Evolutionary conservation across 2,113 vertebrate species (phyloP).

Genomic region (Noctilio leporinus): DNA sequence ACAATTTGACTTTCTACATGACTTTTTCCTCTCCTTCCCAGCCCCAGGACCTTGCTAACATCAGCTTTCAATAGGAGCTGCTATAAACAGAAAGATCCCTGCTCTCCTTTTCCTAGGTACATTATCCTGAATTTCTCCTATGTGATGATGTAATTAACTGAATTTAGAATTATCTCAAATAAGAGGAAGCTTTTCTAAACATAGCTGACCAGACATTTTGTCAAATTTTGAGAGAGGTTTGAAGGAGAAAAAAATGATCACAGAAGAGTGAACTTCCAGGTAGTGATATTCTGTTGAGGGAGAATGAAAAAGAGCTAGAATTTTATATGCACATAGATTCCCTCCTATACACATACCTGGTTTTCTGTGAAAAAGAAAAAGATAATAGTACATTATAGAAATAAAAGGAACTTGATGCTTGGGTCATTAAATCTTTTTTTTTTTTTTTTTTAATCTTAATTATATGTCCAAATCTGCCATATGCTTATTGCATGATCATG

Average conservation of each 20-base stretch:
- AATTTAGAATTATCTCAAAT: slow-evolving; percentile 38
- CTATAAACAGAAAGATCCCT: not conserved
- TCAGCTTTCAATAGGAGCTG: not conserved
- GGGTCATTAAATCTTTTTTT: not conserved
- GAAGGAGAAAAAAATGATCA: not conserved
- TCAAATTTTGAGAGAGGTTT: not conserved
- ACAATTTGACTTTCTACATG: slow-evolving; percentile 42
- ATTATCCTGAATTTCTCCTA: not conserved
- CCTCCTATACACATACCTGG: not conserved
- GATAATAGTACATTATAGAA: not conserved
- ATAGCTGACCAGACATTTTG: slow-evolving; percentile 28
- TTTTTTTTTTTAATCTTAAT: no score
- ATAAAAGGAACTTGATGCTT: not conserved
- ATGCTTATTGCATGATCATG: not conserved
- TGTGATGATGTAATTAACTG: not conserved
- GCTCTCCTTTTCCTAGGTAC: not conserved
- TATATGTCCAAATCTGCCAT: not conserved
- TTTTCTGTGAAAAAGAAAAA: not conserved
- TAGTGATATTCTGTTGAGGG: not conserved
- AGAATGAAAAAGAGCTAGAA: not conserved
- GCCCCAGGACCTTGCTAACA: not conserved
- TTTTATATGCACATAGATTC: not conserved
- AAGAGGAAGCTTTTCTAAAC: slow-evolving; percentile 2
- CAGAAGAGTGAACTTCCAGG: not conserved
- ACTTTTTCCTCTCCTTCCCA: slow-evolving; percentile 39